A percentile compares a stretch with the other conserved stretches of the same genome.
Conservation (phyloP, 2,797 vertebrate genomes). For the Neostethus bicornis region DNA sequence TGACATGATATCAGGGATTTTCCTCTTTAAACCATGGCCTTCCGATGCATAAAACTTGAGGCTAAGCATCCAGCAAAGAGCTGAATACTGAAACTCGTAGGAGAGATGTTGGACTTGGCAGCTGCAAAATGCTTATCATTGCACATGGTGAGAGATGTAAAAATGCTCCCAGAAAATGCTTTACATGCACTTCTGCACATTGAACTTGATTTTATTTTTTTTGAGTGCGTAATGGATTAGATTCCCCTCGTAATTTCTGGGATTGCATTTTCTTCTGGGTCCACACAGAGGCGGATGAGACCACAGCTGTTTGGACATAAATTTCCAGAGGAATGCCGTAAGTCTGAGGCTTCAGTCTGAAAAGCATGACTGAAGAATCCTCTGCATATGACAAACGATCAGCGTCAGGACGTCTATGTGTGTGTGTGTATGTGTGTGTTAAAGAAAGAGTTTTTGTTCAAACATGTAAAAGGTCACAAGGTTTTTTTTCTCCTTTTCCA, state of each 20-base stretch:
- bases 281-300: conserved; percentile 64
- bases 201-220: conserved; percentile 54
- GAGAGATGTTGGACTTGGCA: conserved; percentile 37
- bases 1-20: conserved; percentile 58
- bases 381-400: conserved; percentile 75
- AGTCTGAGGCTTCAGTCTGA: conserved; percentile 62
- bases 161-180: conserved; percentile 50
- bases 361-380: conserved; percentile 71
- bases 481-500: conserved; percentile 5
- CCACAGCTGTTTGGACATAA: conserved; percentile 82
- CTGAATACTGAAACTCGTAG: conserved; percentile 8
- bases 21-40: conserved; percentile 51
- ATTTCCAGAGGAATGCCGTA: conserved; percentile 79
- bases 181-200: conserved; percentile 43
- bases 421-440: conserved; percentile 30
- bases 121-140: conserved; percentile 54
- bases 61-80: conserved; percentile 57
- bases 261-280: conserved; percentile 72
- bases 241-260: conserved; percentile 72
- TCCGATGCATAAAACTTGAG: conserved; percentile 52
- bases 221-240: conserved; percentile 80
- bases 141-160: conserved; percentile 36
- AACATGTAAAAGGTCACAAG: conserved; percentile 33
- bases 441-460: conserved; percentile 23
- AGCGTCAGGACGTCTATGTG: conserved; percentile 54